A percentile compares a stretch with the other conserved stretches of the same genome.
These are phyloP conservation scores for Eristalis arbustorum DNA, from an alignment of 2,888 invertebrate genomes.

Conservation along the genomic window DNA sequence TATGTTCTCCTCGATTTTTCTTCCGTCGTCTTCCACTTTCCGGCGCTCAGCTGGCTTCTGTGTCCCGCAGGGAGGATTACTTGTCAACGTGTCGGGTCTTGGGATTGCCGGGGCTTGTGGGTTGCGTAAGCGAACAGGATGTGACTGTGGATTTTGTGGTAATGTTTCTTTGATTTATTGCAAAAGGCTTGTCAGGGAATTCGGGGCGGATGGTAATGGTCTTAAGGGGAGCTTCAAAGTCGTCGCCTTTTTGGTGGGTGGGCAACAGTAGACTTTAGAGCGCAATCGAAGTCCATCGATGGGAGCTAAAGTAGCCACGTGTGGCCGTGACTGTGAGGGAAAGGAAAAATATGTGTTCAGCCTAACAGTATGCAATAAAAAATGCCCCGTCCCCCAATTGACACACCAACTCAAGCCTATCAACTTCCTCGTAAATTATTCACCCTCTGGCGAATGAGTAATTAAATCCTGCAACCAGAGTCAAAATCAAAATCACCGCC, in stretches of 20 bases:
- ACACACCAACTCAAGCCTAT: too few relatives aligned
- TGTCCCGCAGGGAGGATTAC: neutral
- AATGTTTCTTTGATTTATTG: conserved; percentile 20
- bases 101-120: neutral
- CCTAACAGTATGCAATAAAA: too few relatives aligned
- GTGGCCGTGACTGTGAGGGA: too few relatives aligned
- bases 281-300: too few relatives aligned
- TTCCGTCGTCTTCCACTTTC: neutral
- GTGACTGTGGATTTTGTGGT: neutral
- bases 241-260: neutral
- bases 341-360: too few relatives aligned
- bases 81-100: conserved; percentile 1
- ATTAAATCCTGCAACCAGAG: neutral
- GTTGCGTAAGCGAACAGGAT: neutral
- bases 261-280: too few relatives aligned
- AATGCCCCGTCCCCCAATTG: too few relatives aligned
- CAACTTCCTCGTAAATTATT: neutral
- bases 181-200: neutral
- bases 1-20: neutral
- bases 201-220: neutral
- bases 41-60: neutral
- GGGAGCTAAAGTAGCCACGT: too few relatives aligned
- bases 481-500: neutral
- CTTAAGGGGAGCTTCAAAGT: neutral
- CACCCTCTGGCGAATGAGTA: neutral